Base-by-base conservation (phyloP, 2,888 invertebrate species). In the Lasioglossum figueresi region DNA sequence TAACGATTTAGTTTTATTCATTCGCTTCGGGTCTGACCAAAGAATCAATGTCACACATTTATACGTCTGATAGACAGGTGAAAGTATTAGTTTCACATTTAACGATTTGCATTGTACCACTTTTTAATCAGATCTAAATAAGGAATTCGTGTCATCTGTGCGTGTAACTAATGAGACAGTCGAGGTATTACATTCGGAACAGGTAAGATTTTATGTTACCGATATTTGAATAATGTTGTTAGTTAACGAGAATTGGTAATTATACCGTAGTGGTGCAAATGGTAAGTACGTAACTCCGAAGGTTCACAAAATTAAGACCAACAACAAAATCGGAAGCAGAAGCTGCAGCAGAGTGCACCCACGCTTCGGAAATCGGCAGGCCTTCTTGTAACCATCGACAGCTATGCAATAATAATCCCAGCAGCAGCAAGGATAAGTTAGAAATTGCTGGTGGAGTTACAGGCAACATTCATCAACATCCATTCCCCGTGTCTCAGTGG, bases 381-480 rank as follows among this genome's bases (percentile, higher is more conserved):
- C 19, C 34, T 3, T 23, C 34, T 63, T 63, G 31, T 31, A 31
- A 37, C 23, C 66, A 10, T 0, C 66, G 66, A 34, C 34, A 19
- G 16, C 16, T 31, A 34, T 8, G 27, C 34, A 34, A 34, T 31
- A 34, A 68, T 34, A 34, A 68, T 37, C 23, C 10, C 34, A 68
- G 31, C 63, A 31, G 23, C 66, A 19, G 34, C 23, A 19, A 19
- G 19, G 34, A 34, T 68, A 68, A 68, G 34, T 34, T 34, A 68
- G 66, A 34, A 68, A 34, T 68, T 34, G 66, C 66, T 68, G 37
- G 23, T 10, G 23, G 34, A 19, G 34, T 23, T 37, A 34, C 66
- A 34, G 19, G 66, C 66, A 68, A 68, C 34, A 68, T 68, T 68
- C 66, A 68, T 68, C 66, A 68, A 23, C 34, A 34, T 34, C 66